Evolutionary conservation across 2,888 invertebrate genomes (phyloP), one percentile per base, ranked within the genome.

Genomic region (Synergus laeviventris): DNA sequence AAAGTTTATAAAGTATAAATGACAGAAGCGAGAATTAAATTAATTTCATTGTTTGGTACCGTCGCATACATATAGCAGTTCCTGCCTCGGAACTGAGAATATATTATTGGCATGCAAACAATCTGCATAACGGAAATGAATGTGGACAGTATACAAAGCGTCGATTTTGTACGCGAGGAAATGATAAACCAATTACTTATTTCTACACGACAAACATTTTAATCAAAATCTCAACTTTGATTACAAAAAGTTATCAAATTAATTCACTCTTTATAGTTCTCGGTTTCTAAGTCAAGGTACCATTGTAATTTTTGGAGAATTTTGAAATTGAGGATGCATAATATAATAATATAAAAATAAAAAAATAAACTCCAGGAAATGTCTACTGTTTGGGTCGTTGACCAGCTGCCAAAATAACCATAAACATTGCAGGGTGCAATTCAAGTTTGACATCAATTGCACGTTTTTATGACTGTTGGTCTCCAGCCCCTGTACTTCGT

Each of bases 331-430:
- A n/a, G 8, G 7, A 8, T 49, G n/a, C n/a, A 49, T n/a, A 49
- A 2, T 49, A 49, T 49, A 49, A 18, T 49, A 49, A 9, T 14
- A 49, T 49, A 18, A 49, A 9, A 18, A 18, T 2, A 2, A 49
- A 49, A 8, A 49, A n/a, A 54, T 18, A 54, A 54, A 54, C 18
- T 54, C 54, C 18, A 18, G 7, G 54, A 54, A 54, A 18, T 18
- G 18, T 54, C 24, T 70, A n/a, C 49, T 11, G 14, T 9, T 70
- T 49, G 66, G 66, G 31, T 70, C 45, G 66, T 70, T 70, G 66
- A 70, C 66, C 66, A 70, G 49, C 66, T 70, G 49, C 66, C 66
- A 70, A 70, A 70, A 70, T 70, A 42, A 49, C 66, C 66, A 70
- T 70, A 70, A 70, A 70, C 62, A 62, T 45, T 45, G n/a, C 24